A percentile compares a stretch with the other conserved stretches of the same genome.
phyloP scores from a whole-genome alignment of 2,113 vertebrate species.

The Centropus unirufus region DNA sequence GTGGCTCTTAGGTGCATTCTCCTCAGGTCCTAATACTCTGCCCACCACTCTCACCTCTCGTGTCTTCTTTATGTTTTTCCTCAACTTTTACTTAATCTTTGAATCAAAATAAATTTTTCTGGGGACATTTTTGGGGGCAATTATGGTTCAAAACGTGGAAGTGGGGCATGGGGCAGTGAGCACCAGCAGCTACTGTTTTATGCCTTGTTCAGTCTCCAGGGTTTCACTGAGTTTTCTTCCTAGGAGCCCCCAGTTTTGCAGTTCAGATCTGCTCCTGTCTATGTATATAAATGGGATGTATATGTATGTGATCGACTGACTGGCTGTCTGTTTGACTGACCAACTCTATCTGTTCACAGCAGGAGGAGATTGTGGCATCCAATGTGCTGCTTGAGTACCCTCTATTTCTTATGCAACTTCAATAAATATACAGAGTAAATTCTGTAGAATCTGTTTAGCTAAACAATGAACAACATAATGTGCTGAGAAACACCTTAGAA shows the following conservation, averaged over 20 bases:
- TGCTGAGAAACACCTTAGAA: background rate
- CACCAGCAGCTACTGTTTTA: background rate
- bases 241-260: slow-evolving; percentile 4
- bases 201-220: background rate
- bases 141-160: background rate
- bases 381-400: background rate
- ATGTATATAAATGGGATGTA: background rate
- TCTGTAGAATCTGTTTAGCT: background rate
- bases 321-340: background rate
- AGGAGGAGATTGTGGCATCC: background rate
- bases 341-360: background rate
- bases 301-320: background rate
- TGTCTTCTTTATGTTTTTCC: background rate
- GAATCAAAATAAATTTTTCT: background rate
- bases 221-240: slow-evolving; percentile 19
- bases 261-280: background rate
- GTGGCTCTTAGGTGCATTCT: background rate
- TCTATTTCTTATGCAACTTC: background rate
- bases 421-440: background rate
- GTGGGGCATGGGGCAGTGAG: background rate
- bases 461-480: background rate
- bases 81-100: background rate
- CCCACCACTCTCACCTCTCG: fast-evolving
- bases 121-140: background rate
- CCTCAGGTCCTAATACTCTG: background rate